Evolutionary conservation across 2,888 invertebrate species (phyloP), one percentile per base, ranked within the genome.

Genomic region (Tinea semifulvella): DNA sequence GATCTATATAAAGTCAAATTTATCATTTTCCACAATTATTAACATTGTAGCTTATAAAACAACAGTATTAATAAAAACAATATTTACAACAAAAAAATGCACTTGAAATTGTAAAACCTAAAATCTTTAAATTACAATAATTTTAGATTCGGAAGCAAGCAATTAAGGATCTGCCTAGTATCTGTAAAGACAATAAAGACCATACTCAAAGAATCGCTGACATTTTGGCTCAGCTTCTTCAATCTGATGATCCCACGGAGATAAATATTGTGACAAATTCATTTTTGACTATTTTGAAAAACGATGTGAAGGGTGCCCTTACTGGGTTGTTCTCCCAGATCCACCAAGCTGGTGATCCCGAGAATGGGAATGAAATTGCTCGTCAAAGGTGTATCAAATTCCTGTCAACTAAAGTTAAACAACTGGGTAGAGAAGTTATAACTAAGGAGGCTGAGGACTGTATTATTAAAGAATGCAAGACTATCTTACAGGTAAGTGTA

Each of bases 61-160:
- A n/a, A n/a, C n/a, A n/a, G n/a, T n/a, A n/a, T n/a, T n/a, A n/a
- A n/a, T n/a, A n/a, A n/a, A n/a, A n/a, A n/a, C n/a, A n/a, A n/a
- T n/a, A n/a, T n/a, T n/a, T n/a, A n/a, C n/a, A n/a, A n/a, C n/a
- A n/a, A n/a, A n/a, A n/a, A n/a, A n/a, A n/a, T n/a, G n/a, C n/a
- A n/a, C n/a, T n/a, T n/a, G n/a, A n/a, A n/a, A n/a, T n/a, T n/a
- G n/a, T n/a, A n/a, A n/a, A n/a, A n/a, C n/a, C n/a, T n/a, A n/a
- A n/a, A n/a, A n/a, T n/a, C n/a, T n/a, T n/a, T n/a, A n/a, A n/a
- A n/a, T n/a, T n/a, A n/a, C n/a, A n/a, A n/a, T n/a, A n/a, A n/a
- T n/a, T n/a, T n/a, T 63, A 96, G 96, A 96, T 96, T 57, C 85
- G 96, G 14, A 96, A 96, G 60, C 94, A 94, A 81, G 96, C 96